Percentiles rank a stretch among this genome's conserved stretches.
These are phyloP conservation scores for Lacerta viridis DNA, from an alignment of 2,797 vertebrate species.

Conservation along the genomic window DNA sequence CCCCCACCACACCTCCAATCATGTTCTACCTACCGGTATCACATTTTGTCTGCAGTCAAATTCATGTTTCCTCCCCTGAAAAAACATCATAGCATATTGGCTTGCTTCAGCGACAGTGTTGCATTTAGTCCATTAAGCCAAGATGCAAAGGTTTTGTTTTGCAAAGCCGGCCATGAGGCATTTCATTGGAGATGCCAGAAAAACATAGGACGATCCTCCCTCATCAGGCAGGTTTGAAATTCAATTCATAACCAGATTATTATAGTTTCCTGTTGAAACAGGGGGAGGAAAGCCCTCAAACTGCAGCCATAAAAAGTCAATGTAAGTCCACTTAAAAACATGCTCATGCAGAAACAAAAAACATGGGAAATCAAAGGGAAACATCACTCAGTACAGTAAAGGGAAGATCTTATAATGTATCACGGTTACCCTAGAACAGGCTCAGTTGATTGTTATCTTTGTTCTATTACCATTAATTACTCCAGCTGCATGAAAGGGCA, in stretches of 20 bases:
- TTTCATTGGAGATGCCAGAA: conserved; percentile 33
- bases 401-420: conserved; percentile 22
- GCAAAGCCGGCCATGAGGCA: conserved; percentile 4
- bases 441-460: conserved; percentile 1
- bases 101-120: conserved; percentile 46
- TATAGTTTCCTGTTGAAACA: not conserved
- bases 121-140: conserved; percentile 44
- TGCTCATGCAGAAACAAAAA: not conserved
- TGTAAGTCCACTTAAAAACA: conserved; percentile 24
- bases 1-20: not conserved
- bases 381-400: not conserved
- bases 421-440: not conserved
- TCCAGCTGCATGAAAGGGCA: conserved; percentile 18
- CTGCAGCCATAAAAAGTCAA: conserved; percentile 1
- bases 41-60: conserved; percentile 46
- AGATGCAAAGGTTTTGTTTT: not conserved
- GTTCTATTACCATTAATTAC: conserved; percentile 25
- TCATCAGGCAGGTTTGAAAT: not conserved
- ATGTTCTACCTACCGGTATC: conserved; percentile 22
- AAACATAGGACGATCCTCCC: conserved; percentile 21
- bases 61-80: conserved; percentile 51
- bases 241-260: not conserved
- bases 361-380: conserved; percentile 38
- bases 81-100: conserved; percentile 42
- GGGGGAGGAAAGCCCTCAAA: not conserved